Conservation (phyloP, 2,113 vertebrate genomes). For the Poicephalus meyeri region DNA sequence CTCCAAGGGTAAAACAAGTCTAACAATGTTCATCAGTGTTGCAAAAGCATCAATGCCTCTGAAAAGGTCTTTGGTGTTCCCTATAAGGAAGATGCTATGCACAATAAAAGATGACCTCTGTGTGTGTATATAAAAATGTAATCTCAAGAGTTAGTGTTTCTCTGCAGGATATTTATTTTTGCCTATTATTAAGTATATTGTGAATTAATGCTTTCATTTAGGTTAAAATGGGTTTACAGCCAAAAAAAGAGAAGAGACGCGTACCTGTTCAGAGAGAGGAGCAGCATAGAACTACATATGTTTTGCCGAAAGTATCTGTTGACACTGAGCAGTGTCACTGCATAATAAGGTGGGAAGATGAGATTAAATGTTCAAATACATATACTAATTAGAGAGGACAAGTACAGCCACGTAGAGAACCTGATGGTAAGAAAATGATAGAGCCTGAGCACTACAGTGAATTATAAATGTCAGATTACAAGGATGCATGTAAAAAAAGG, state of each 20-base stretch:
- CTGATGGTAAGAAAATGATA: constrained; percentile 73
- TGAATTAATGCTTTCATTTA: constrained; percentile 41
- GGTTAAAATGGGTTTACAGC: background rate
- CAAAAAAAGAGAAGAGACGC: background rate
- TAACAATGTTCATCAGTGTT: background rate
- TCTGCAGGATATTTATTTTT: background rate
- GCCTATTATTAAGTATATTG: background rate
- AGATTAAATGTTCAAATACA: constrained; percentile 72
- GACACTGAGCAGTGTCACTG: constrained; percentile 13
- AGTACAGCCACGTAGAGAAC: constrained; percentile 63
- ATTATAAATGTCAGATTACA: constrained; percentile 82
- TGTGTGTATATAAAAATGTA: background rate
- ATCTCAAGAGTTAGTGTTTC: background rate
- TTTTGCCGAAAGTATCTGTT: constrained; percentile 30
- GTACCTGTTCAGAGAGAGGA: background rate
- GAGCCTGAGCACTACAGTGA: constrained; percentile 67
- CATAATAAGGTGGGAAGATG: constrained; percentile 17
- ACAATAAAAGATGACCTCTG: background rate
- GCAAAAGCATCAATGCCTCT: background rate
- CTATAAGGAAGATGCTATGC: background rate
- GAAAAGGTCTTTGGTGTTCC: background rate
- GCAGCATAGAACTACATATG: background rate
- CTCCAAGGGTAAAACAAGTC: background rate
- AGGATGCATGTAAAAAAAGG: constrained; percentile 72
- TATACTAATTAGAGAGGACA: constrained; percentile 76